Percentiles rank a stretch among this genome's conserved stretches.
These are phyloP conservation scores for Formicarius rufipectus DNA, from an alignment of 2,113 vertebrate species.

Conservation along the genomic window DNA sequence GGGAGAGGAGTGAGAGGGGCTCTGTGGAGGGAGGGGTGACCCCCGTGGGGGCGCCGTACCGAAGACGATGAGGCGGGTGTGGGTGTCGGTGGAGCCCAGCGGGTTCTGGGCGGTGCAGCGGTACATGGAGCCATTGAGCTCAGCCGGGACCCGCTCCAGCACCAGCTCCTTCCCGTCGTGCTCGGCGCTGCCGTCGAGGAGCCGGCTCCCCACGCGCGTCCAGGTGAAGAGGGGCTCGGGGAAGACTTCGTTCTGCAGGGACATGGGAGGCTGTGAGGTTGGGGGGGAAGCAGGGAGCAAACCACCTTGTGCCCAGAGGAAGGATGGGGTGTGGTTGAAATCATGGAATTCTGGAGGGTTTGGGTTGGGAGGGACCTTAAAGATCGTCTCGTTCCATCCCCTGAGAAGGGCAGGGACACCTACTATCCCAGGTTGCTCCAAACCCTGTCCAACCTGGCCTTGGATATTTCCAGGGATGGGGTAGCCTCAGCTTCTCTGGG, in stretches of 20 bases:
- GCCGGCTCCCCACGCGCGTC: conserved; percentile 91
- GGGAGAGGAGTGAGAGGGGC: rapidly evolving
- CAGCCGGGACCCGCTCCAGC: conserved; percentile 90
- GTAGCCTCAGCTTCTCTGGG: neutral
- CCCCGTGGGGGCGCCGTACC: conserved; percentile 30
- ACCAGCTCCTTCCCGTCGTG: conserved; percentile 89
- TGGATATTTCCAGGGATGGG: neutral
- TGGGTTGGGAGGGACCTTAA: neutral
- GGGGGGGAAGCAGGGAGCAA: no score
- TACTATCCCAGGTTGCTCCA: rapidly evolving
- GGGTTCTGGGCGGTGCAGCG: conserved; percentile 97
- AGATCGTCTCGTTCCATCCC: neutral
- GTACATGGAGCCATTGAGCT: conserved; percentile 98
- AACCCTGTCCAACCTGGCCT: rapidly evolving
- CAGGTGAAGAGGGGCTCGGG: conserved; percentile 96
- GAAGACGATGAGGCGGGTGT: conserved; percentile 97
- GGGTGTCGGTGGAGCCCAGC: conserved; percentile 94
- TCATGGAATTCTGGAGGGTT: neutral
- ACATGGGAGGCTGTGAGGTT: neutral
- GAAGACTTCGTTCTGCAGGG: conserved; percentile 90
- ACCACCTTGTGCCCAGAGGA: neutral
- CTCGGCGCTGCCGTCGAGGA: conserved; percentile 89
- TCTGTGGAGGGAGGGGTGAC: rapidly evolving
- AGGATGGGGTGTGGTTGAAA: neutral
- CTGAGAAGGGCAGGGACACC: rapidly evolving